Evolutionary conservation across 1,140 invertebrate species (phyloP).

Genomic region (Drosophila mauritiana): DNA sequence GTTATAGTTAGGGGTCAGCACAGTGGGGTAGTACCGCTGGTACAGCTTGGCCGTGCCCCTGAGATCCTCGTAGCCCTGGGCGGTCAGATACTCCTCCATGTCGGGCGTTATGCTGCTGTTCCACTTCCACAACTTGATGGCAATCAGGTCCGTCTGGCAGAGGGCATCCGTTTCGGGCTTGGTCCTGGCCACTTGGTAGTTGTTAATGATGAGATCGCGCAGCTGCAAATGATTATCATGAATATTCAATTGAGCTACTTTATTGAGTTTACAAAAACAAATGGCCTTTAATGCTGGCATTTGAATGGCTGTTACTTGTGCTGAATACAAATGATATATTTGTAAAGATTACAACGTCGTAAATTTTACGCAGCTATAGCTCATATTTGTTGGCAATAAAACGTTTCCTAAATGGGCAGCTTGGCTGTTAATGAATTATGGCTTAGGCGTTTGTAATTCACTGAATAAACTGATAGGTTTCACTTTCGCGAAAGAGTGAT

Average conservation of each 20-base stretch:
- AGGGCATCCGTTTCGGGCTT: conserved; percentile 84
- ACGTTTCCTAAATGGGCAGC: background rate
- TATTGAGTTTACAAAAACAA: too few relatives aligned
- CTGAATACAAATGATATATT: conserved; percentile 24
- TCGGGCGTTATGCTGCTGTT: conserved; percentile 86
- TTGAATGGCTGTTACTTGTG: background rate
- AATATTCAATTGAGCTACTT: too few relatives aligned
- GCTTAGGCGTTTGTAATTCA: background rate
- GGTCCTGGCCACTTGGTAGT: conserved; percentile 85
- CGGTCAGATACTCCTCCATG: conserved; percentile 86
- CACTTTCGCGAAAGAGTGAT: too few relatives aligned
- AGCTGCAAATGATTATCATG: conserved; percentile 38
- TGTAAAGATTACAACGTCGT: conserved; percentile 8
- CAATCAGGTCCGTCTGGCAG: conserved; percentile 86
- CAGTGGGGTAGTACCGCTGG: conserved; percentile 86
- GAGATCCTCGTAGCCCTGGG: conserved; percentile 86
- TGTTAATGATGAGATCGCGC: conserved; percentile 86
- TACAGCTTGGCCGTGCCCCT: conserved; percentile 87
- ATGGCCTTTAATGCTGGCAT: too few relatives aligned
- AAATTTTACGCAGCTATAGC: too few relatives aligned
- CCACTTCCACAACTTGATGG: conserved; percentile 87
- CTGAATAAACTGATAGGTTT: too few relatives aligned
- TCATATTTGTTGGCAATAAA: conserved; percentile 14
- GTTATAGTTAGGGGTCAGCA: conserved; percentile 61
- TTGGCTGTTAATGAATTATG: background rate